Conservation (phyloP, 1,140 invertebrate species). For the Campoletis sonorensis region DNA sequence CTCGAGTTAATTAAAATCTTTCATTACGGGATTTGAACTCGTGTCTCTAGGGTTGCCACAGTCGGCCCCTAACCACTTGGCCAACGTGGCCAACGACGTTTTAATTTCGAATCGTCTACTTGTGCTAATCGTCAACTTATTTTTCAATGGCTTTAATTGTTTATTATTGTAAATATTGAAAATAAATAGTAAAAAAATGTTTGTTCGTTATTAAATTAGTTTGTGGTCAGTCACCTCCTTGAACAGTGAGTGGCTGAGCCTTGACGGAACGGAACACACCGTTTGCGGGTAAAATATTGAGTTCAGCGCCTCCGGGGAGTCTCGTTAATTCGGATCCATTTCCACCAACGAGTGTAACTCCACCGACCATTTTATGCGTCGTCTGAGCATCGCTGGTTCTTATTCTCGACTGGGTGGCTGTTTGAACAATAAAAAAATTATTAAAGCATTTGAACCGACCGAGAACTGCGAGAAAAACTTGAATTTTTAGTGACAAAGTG, state of each 20-base stretch:
- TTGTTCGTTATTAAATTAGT: neutral
- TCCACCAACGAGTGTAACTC: constrained; percentile 73
- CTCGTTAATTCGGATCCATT: constrained; percentile 71
- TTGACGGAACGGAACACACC: constrained; percentile 71
- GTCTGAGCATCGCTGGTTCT: constrained; percentile 70
- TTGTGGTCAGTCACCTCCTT: constrained; percentile 66
- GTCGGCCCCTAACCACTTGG: neutral
- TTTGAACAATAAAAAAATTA: constrained; percentile 44
- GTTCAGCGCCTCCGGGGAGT: constrained; percentile 73
- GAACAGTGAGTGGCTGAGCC: constrained; percentile 65
- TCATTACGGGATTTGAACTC: constrained; percentile 21
- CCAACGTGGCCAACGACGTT: constrained; percentile 13
- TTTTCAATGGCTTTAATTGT: neutral
- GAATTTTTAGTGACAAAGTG: no score
- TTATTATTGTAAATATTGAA: no score
- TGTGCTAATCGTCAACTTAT: neutral
- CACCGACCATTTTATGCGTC: constrained; percentile 74
- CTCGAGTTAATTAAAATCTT: neutral
- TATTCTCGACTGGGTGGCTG: constrained; percentile 73
- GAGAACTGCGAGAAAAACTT: no score
- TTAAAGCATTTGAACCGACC: neutral
- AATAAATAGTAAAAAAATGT: neutral
- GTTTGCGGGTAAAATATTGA: constrained; percentile 75
- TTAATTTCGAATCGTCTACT: constrained; percentile 20
- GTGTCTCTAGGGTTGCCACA: neutral